Percentiles rank a stretch among this genome's conserved stretches.
These are phyloP conservation scores for Grammomys dolichurus DNA, from an alignment of 2,113 vertebrate genomes.

Conservation along the genomic window DNA sequence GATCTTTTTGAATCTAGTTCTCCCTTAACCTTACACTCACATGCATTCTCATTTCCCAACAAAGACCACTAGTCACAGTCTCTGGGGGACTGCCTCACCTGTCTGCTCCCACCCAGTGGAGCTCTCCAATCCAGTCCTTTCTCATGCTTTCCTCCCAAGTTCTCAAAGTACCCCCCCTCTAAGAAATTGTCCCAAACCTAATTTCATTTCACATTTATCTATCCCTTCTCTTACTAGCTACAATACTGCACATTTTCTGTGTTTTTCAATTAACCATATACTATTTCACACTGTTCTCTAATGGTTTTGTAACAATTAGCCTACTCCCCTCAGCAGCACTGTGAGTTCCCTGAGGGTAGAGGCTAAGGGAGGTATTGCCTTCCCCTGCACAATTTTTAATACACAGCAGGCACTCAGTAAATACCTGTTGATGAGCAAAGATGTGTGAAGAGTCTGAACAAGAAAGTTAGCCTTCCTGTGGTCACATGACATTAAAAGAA, in stretches of 20 bases:
- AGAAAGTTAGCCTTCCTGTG: not conserved
- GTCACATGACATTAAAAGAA: constrained; percentile 15
- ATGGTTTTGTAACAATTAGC: constrained; percentile 42
- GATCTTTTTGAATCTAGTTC: not conserved
- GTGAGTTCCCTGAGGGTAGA: constrained; percentile 15
- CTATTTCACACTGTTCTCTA: not conserved
- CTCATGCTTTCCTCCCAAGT: not conserved
- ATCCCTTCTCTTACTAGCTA: constrained; percentile 5
- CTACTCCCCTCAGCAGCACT: not conserved
- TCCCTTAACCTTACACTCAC: not conserved
- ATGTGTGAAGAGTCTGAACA: constrained; percentile 41
- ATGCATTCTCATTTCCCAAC: not conserved
- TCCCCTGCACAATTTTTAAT: not conserved
- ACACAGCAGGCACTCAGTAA: not conserved
- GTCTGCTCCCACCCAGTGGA: not conserved
- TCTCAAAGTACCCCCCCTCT: not conserved
- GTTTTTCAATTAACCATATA: constrained; percentile 51
- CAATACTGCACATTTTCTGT: not conserved
- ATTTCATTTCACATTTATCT: constrained; percentile 55
- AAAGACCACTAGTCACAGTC: not conserved
- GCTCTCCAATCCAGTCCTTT: not conserved
- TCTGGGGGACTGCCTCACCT: not conserved
- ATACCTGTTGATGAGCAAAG: constrained; percentile 24
- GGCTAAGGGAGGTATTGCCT: not conserved
- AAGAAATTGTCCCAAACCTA: constrained; percentile 36